Conservation (phyloP, 1,140 invertebrate genomes). For the Mactra quadrangularis region DNA sequence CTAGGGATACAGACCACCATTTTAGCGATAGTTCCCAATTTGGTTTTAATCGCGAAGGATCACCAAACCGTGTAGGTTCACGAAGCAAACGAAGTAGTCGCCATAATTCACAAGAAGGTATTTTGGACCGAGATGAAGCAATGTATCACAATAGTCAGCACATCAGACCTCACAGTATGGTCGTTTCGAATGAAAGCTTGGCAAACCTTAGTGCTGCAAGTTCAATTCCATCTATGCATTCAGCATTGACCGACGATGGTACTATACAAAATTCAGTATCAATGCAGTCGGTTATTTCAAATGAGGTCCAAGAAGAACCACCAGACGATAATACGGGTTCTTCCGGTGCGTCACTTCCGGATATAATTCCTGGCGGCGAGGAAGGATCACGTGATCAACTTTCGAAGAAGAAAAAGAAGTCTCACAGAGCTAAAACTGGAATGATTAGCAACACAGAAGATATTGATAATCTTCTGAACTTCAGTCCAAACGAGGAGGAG, state of each 20-base stretch:
- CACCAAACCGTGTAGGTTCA: slow-evolving; percentile 71
- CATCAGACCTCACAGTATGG: slow-evolving; percentile 71
- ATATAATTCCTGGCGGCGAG: slow-evolving; percentile 71
- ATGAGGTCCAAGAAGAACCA: slow-evolving; percentile 63
- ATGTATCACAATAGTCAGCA: slow-evolving; percentile 33
- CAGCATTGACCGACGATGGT: slow-evolving; percentile 68
- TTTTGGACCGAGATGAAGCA: slow-evolving; percentile 68
- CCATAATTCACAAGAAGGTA: slow-evolving; percentile 75
- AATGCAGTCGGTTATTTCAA: slow-evolving; percentile 65
- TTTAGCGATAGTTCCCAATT: slow-evolving; percentile 74
- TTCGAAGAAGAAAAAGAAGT: slow-evolving; percentile 60
- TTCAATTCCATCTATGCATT: slow-evolving; percentile 69
- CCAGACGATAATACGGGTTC: slow-evolving; percentile 53
- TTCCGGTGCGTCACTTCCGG: slow-evolving; percentile 69
- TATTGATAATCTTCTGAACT: slow-evolving; percentile 78
- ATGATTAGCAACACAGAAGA: slow-evolving; percentile 76
- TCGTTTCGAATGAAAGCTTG: slow-evolving; percentile 72
- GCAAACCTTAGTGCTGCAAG: slow-evolving; percentile 68
- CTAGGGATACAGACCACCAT: slow-evolving; percentile 67
- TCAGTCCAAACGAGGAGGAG: slow-evolving; percentile 65
- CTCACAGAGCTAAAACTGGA: slow-evolving; percentile 67
- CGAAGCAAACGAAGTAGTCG: slow-evolving; percentile 65
- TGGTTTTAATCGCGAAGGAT: slow-evolving; percentile 78
- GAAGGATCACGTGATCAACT: slow-evolving; percentile 37
- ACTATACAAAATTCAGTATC: slow-evolving; percentile 62